Evolutionary conservation across 2,888 invertebrate species (phyloP), one percentile per base, ranked within the genome.

Genomic region (Poecilobothrus nobilitatus): DNA sequence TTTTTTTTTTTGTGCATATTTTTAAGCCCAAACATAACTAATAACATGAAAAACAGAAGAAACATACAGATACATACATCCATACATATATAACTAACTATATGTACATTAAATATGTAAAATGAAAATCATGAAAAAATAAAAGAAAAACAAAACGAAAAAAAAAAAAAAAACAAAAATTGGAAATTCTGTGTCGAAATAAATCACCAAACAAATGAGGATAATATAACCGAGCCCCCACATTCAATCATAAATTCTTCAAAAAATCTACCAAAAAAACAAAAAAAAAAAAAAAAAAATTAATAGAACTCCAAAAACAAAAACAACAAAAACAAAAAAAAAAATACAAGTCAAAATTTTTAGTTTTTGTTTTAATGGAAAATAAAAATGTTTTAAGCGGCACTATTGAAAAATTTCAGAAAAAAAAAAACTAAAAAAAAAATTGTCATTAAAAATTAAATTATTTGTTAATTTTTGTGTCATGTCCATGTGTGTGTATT

Each of bases 131-230:
- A 37, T 53, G n/a, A 53, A 1, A 53, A 12, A 53, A 53, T 9
- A 44, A 44, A 44, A 44, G 3, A 44, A 44, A 6, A 44, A 44
- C 44, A 44, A n/a, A 44, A 6, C 12, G 6, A 53, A 53, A 18
- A 53, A 53, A 18, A 53, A 12, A 53, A 53, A 18, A 53, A 53
- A 53, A 53, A 53, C 12, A 53, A 53, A 18, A 18, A 18, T 53
- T 53, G 53, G 53, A 53, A 53, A 53, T 53, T 53, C 53, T 53
- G 53, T 53, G 53, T 53, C 53, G 53, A 53, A 53, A 53, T 53
- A 53, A 53, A 53, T 53, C 53, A 53, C 53, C 6, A 53, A 53
- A 53, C 53, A 53, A 53, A 53, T 53, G 53, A 53, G 53, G 53
- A 53, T 53, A 53, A 53, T 53, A 53, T 18, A 53, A 53, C 53